phyloP scores from a whole-genome alignment of 2,888 invertebrate species.

The Epirrhoe alternata region DNA sequence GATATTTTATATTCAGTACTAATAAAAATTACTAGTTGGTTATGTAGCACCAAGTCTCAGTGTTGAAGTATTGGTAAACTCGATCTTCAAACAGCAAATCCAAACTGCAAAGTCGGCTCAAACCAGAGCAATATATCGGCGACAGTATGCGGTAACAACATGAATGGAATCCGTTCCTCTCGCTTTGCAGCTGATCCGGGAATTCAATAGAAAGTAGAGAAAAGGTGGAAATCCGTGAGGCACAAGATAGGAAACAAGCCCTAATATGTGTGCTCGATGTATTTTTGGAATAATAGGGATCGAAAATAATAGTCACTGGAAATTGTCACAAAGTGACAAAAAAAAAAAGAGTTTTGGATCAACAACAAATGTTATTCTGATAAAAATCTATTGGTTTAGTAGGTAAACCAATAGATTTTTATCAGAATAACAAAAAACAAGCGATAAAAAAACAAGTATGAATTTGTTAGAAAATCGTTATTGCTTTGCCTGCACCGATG shows the following conservation, averaged over 20 bases:
- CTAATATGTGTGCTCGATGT: not conserved
- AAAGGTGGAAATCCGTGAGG: conserved; percentile 14
- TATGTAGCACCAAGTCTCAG: not conserved
- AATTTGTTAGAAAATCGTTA: too few species aligned
- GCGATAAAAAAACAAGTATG: too few species aligned
- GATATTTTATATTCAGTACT: not conserved
- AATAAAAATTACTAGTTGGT: not conserved
- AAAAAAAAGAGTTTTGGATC: too few species aligned
- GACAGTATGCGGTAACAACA: conserved; percentile 17
- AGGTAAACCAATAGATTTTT: too few species aligned
- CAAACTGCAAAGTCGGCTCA: conserved; percentile 11
- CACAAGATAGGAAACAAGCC: conserved; percentile 3
- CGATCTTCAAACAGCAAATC: conserved; percentile 2
- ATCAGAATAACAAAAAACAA: too few species aligned
- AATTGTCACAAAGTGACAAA: too few species aligned
- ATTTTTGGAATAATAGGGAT: not conserved
- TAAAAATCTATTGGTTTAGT: too few species aligned
- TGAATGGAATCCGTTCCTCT: conserved; percentile 25
- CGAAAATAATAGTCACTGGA: too few species aligned
- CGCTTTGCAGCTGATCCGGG: conserved; percentile 15
- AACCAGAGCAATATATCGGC: conserved; percentile 24
- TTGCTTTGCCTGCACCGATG: too few species aligned
- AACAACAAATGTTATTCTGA: too few species aligned
- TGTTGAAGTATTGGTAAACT: not conserved
- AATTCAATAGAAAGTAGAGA: conserved; percentile 21